phyloP scores from a whole-genome alignment of 2,888 invertebrate genomes.

The Nebria brevicollis region DNA sequence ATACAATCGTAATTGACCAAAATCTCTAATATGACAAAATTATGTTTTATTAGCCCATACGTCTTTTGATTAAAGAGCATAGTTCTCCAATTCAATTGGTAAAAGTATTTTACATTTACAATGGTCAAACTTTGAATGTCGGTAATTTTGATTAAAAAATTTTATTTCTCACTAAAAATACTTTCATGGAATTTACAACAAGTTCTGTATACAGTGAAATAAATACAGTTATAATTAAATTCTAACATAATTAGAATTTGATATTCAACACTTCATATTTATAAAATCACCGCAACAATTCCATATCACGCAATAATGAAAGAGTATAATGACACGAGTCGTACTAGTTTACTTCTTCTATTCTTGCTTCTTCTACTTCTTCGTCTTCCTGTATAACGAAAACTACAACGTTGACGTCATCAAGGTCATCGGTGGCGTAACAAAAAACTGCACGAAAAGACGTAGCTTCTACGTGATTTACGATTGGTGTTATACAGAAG shows the following conservation, averaged over 20 bases:
- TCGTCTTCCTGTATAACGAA: background rate
- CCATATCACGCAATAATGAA: background rate
- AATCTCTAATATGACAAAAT: background rate
- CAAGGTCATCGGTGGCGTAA: conserved; percentile 2
- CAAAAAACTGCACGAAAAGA: conserved; percentile 15
- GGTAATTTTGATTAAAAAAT: too few species aligned
- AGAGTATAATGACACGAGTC: background rate
- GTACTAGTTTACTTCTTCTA: background rate
- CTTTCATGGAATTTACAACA: background rate
- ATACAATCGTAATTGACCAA: conserved; percentile 42
- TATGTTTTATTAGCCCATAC: background rate
- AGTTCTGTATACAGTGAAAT: conserved; percentile 3
- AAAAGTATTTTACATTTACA: too few species aligned
- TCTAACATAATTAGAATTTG: background rate
- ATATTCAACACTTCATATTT: conserved; percentile 9
- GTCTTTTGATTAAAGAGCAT: too few species aligned
- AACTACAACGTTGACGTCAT: background rate
- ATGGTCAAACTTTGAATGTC: too few species aligned
- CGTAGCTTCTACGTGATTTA: conserved; percentile 29
- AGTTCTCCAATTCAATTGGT: too few species aligned
- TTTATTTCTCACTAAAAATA: background rate
- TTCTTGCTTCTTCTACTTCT: background rate
- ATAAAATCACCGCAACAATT: background rate
- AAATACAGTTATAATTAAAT: conserved; percentile 7
- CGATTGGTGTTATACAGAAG: conserved; percentile 16